phyloP scores from a whole-genome alignment of 2,113 vertebrate species.

The Gnathonemus longibarbis region DNA sequence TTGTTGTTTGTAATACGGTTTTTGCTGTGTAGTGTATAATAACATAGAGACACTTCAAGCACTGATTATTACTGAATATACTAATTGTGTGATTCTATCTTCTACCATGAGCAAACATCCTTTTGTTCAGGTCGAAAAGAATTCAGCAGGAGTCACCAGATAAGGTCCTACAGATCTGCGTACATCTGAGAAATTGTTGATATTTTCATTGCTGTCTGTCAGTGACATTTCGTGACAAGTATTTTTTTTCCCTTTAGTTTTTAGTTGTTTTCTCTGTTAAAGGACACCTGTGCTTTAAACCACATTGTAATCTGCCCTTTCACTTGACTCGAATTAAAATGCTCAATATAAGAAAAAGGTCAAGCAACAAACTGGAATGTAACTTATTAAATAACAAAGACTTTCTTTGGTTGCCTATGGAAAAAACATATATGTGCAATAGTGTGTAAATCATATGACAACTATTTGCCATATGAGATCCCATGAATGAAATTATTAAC shows the following conservation, averaged over 20 bases:
- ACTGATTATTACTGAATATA: background rate
- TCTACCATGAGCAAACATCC: background rate
- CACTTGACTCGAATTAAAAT: background rate
- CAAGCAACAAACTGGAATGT: background rate
- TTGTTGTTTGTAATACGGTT: background rate
- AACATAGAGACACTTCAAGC: background rate
- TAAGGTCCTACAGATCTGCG: background rate
- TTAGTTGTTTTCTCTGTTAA: background rate
- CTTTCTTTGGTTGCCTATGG: background rate
- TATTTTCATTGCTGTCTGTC: background rate
- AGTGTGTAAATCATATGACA: background rate
- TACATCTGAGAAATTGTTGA: background rate
- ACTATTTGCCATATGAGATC: background rate
- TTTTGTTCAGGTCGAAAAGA: background rate
- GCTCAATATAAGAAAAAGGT: background rate
- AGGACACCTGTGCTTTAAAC: background rate
- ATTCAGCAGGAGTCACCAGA: background rate
- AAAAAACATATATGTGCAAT: background rate
- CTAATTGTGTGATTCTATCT: background rate
- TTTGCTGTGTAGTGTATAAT: background rate
- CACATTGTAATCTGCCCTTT: background rate
- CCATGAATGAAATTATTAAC: background rate
- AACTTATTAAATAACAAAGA: background rate
- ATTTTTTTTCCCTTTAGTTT: background rate
- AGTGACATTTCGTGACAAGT: background rate